Percentiles rank a stretch among this genome's conserved stretches.
phyloP scores from a whole-genome alignment of 1,140 invertebrate genomes.

The Sitophilus oryzae region DNA sequence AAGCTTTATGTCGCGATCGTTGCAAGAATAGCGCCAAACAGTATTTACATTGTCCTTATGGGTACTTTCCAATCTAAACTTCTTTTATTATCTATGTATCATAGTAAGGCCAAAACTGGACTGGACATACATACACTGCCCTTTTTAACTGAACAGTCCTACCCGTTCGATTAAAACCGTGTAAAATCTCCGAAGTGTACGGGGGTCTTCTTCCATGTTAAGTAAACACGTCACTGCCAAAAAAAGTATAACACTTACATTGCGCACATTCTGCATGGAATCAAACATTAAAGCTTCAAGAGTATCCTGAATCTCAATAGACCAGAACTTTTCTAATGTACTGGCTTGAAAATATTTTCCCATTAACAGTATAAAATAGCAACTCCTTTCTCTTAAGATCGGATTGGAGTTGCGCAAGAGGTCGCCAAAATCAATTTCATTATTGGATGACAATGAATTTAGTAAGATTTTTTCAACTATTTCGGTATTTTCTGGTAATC shows the following conservation, averaged over 20 bases:
- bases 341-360: constrained; percentile 53
- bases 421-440: constrained; percentile 50
- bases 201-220: no score
- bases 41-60: no score
- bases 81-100: no score
- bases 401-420: constrained; percentile 58
- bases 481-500: constrained; percentile 65
- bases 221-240: no score
- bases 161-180: no score
- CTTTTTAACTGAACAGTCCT: no score
- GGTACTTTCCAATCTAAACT: no score
- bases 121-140: no score
- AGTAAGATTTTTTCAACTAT: constrained; percentile 67
- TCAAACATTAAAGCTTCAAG: constrained; percentile 51
- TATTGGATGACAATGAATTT: constrained; percentile 33
- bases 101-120: no score
- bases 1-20: no score
- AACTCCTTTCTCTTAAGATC: constrained; percentile 56
- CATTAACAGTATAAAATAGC: constrained; percentile 60
- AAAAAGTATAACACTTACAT: constrained; percentile 43
- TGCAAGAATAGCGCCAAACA: no score
- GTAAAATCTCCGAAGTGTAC: no score
- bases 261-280: constrained; percentile 47
- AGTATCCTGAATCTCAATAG: constrained; percentile 47
- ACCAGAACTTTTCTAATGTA: constrained; percentile 61